Evolutionary conservation across 1,140 invertebrate genomes (phyloP), one percentile per base, ranked within the genome.

Genomic region (Apis mellifera): DNA sequence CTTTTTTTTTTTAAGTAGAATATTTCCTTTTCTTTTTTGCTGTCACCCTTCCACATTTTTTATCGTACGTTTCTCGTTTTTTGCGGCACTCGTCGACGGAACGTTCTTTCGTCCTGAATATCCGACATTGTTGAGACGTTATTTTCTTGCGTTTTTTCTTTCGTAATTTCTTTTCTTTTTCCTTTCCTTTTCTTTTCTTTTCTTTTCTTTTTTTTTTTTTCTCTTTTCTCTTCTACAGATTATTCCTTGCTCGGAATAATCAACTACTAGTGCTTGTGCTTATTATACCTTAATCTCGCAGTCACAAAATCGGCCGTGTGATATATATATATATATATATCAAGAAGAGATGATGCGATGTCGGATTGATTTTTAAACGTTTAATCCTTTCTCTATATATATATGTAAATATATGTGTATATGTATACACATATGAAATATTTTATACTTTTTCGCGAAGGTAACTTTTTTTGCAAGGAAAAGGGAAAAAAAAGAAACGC

Each of bases 291-390:
- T 89, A 90, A 87, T 90, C 91, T 92, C 91, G 92, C 92, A 93
- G 91, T 93, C 92, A 92, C 86, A 92, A 93, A 93, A 92, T 93
- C 85, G 89, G 84, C 89, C 87, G 88, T 90, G 86, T 89, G 85
- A 85, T 90, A 90, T 85, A 86, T 21, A 62, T 17, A 57, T 84
- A 62, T 23, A 73, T 32, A 55, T 32, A 57, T 48, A 50, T 54
- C n/a, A n/a, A 59, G 77, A 23, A 42, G 60, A 42, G 15, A 50
- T 32, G 2, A 32, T 2, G 32, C 85, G 73, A 78, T 75, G 55
- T 75, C 84, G 68, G 73, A 87, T 81, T 86, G 84, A 71, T 85
- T 78, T 86, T 86, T 79, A 59, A 71, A 52, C 65, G 55, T 78
- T 78, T 72, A 84, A 79, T 62, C 55, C 26, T 80, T 42, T 42